phyloP scores from a whole-genome alignment of 1,140 invertebrate species.

The Bombus cullumanus region DNA sequence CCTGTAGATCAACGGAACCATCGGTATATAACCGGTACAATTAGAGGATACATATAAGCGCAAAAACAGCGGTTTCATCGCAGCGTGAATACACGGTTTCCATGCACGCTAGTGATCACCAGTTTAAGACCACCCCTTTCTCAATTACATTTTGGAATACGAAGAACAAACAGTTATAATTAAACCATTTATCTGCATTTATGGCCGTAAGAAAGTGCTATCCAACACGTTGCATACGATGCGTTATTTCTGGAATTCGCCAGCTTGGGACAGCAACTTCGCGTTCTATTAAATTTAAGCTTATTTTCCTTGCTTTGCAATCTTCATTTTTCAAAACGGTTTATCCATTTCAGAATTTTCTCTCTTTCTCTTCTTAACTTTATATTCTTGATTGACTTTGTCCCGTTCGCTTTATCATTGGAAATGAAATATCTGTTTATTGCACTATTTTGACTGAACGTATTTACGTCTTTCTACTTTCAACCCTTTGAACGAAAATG shows the following conservation, averaged over 20 bases:
- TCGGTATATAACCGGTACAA: background rate
- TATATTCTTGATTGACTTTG: too few relatives aligned
- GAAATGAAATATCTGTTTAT: too few relatives aligned
- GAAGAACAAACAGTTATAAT: constrained; percentile 2
- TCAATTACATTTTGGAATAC: constrained; percentile 10
- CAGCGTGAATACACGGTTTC: background rate
- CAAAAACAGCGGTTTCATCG: constrained; percentile 18
- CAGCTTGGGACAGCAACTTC: too few relatives aligned
- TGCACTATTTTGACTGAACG: fast-evolving
- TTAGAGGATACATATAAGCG: constrained; percentile 12
- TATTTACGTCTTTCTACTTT: background rate
- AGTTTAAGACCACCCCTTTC: background rate
- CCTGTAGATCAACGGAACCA: background rate
- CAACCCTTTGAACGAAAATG: background rate
- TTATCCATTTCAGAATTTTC: too few relatives aligned
- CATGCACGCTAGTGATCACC: background rate
- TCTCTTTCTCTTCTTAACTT: too few relatives aligned
- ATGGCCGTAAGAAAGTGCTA: background rate
- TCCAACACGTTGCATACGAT: background rate
- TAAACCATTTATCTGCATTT: constrained; percentile 29
- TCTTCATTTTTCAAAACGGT: fast-evolving
- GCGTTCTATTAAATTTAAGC: too few relatives aligned
- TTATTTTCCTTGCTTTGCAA: fast-evolving
- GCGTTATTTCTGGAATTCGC: background rate
- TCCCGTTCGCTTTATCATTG: too few relatives aligned